These are phyloP conservation scores for Oryzias javanicus DNA, from an alignment of 2,113 vertebrate genomes.

Conservation along the genomic window DNA sequence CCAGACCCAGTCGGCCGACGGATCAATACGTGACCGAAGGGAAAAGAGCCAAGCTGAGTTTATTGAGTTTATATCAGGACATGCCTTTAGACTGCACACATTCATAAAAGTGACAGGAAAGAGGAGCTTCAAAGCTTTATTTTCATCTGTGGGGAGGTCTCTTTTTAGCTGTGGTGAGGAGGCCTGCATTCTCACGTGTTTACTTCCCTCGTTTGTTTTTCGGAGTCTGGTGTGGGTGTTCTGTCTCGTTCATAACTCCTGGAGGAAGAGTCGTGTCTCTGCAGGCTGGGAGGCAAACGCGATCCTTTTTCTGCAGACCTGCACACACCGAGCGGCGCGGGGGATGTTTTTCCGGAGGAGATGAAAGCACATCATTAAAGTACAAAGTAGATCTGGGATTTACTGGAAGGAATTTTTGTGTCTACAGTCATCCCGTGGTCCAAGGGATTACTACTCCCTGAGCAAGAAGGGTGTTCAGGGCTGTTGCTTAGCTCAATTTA, in stretches of 20 bases:
- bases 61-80: slow-evolving; percentile 48
- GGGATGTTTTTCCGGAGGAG: slow-evolving; percentile 68
- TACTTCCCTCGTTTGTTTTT: slow-evolving; percentile 62
- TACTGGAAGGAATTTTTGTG: slow-evolving; percentile 63
- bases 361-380: slow-evolving; percentile 75
- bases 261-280: slow-evolving; percentile 51
- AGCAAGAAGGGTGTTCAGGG: slow-evolving; percentile 22
- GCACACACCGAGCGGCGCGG: slow-evolving; percentile 52
- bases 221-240: slow-evolving; percentile 54
- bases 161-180: slow-evolving; percentile 15
- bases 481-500: slow-evolving; percentile 27
- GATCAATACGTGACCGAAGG: slow-evolving; percentile 45
- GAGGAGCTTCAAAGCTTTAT: slow-evolving; percentile 36
- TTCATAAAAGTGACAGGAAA: slow-evolving; percentile 54
- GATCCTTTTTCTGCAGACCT: slow-evolving; percentile 26
- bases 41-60: slow-evolving; percentile 35
- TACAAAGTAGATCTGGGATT: slow-evolving; percentile 69
- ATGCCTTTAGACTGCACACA: slow-evolving; percentile 47
- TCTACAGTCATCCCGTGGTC: slow-evolving; percentile 62
- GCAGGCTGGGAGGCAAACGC: slow-evolving; percentile 59
- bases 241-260: slow-evolving; percentile 59
- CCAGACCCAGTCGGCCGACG: slow-evolving; percentile 28
- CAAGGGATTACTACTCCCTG: slow-evolving; percentile 58
- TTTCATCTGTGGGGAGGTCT: slow-evolving; percentile 53
- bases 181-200: slow-evolving; percentile 56